Evolutionary conservation across 2,113 vertebrate genomes (phyloP), one percentile per base, ranked within the genome.

Genomic region (Psittacara wagleri): DNA sequence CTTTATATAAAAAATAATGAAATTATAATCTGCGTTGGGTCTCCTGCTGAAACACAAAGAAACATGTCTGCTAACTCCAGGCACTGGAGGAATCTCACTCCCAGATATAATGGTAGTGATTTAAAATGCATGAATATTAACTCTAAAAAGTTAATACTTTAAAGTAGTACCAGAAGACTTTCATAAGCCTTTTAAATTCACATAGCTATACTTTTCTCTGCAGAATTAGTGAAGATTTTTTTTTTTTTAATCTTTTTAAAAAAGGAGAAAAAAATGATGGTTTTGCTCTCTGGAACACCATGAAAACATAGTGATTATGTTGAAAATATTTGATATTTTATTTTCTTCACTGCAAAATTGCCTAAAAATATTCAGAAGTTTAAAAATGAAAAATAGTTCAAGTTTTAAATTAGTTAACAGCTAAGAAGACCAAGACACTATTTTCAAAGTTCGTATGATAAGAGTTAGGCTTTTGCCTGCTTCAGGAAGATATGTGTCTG

Each of bases 51-150:
- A 67, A 61, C 13, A 51, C 46, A 86, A 39, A 85, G 72, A 31
- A 88, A 54, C 13, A 66, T 29, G 18, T 27, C 51, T 67, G 51
- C 39, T 67, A 35, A 87, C 44, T 72, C 29, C 17, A 74, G 51
- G 39, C 28, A 54, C 24, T 28, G 13, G 29, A 72, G 27, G 44
- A 67, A 44, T 75, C 43, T 48, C 64, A 86, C 6, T 90, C 35
- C 8, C 35, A 81, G 44, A 13, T 81, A 41, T 18, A 75, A 75
- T 29, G 29, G 5, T 57, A 79, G 17, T 55, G 12, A 95, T 75
- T 79, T 91, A 61, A 96, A 94, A 91, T 84, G 37, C 27, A 92
- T 37, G 12, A 88, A 52, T 8, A 37, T 67, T 94, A 83, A 72
- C 92, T 94, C 74, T 5, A 7, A 75, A 67, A 83, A 73, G 62